Conservation (phyloP, 1,140 invertebrate genomes). For the Ips typographus region DNA sequence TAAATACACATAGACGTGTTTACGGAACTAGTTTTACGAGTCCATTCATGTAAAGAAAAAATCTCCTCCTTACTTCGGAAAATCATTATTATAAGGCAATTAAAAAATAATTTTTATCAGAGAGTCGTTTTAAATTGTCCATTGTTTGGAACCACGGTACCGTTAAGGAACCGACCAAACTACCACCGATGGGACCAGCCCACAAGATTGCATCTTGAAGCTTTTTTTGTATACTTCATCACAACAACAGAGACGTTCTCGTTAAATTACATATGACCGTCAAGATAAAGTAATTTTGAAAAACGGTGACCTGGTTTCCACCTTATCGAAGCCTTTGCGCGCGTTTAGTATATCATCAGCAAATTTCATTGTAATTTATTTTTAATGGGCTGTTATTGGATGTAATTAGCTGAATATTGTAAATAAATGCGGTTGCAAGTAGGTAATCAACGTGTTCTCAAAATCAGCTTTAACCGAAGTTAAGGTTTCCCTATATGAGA, state of each 20-base stretch:
- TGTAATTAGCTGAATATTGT: not conserved
- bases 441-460: no score
- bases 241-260: not conserved
- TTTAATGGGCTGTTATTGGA: constrained; percentile 9
- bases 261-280: not conserved
- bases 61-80: no score
- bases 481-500: no score
- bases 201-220: no score
- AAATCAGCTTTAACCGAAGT: no score
- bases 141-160: not conserved
- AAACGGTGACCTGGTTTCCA: not conserved
- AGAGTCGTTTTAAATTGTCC: not conserved
- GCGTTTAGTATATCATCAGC: not conserved
- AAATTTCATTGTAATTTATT: not conserved
- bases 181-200: no score
- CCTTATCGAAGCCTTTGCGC: not conserved
- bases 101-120: not conserved
- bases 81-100: no score
- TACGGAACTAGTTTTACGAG: not conserved
- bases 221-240: no score
- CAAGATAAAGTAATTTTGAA: not conserved
- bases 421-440: not conserved
- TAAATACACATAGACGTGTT: not conserved
- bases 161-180: no score
- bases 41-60: no score